phyloP scores from a whole-genome alignment of 2,113 vertebrate species.

The Xiphophorus maculatus region DNA sequence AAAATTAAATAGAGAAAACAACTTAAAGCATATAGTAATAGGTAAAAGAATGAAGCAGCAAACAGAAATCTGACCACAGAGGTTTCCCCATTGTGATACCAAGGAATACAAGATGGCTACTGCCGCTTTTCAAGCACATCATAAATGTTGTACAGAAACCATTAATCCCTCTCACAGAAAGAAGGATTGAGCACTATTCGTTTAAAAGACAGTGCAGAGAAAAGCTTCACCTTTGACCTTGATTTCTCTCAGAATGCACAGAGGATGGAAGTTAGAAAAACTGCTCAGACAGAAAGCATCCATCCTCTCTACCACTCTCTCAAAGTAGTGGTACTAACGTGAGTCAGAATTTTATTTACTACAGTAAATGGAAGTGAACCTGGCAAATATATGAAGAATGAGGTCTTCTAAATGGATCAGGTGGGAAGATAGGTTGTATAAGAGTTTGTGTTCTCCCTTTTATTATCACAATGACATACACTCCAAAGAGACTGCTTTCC shows the following conservation, averaged over 20 bases:
- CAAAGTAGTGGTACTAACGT: background rate
- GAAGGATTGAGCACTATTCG: constrained; percentile 25
- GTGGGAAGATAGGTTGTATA: background rate
- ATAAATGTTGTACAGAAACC: constrained; percentile 55
- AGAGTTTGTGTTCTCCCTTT: constrained; percentile 2
- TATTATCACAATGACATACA: background rate
- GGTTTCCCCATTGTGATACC: constrained; percentile 8
- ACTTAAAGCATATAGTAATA: background rate
- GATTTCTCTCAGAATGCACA: constrained; percentile 23
- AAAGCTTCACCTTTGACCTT: constrained; percentile 35
- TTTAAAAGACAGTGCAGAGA: constrained; percentile 30
- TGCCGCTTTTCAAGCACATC: constrained; percentile 34
- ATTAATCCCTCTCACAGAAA: constrained; percentile 47
- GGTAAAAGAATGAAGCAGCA: constrained; percentile 7
- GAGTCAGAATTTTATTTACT: constrained; percentile 17
- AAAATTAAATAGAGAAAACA: background rate
- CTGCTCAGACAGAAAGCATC: background rate
- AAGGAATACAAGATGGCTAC: constrained; percentile 12
- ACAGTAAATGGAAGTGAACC: constrained; percentile 4
- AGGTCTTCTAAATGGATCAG: constrained; percentile 4
- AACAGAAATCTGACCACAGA: constrained; percentile 12
- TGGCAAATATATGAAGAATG: background rate
- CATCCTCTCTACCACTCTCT: background rate
- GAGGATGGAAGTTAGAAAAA: constrained; percentile 9
- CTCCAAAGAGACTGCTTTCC: background rate